These are phyloP conservation scores for Steatocranus sp. DNA, from an alignment of 2,797 vertebrate genomes.

Conservation along the genomic window DNA sequence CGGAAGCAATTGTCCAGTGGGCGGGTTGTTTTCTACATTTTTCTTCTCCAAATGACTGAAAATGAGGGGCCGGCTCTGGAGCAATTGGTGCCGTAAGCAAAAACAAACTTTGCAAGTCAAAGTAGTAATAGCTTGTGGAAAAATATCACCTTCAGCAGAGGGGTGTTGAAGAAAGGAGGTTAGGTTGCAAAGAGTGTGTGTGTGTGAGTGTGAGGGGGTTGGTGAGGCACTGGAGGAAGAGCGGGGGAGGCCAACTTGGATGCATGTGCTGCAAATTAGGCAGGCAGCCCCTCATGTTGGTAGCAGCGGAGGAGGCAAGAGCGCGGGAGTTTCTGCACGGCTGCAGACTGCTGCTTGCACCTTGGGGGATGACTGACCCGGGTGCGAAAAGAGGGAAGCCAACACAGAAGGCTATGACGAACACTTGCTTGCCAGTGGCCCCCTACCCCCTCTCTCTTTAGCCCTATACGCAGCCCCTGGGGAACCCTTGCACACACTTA, in stretches of 20 bases:
- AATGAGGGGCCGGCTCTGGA: slow-evolving; percentile 27
- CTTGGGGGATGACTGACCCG: slow-evolving; percentile 49
- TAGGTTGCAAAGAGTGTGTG: not conserved
- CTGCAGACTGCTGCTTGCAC: slow-evolving; percentile 43
- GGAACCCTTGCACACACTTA: slow-evolving; percentile 61
- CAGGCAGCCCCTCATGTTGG: slow-evolving; percentile 24
- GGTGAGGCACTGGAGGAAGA: slow-evolving; percentile 1
- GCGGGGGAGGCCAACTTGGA: slow-evolving; percentile 31
- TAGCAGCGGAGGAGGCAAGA: slow-evolving; percentile 36
- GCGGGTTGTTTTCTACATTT: slow-evolving; percentile 28
- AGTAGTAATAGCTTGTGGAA: slow-evolving; percentile 52
- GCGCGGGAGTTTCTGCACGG: slow-evolving; percentile 57
- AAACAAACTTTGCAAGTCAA: slow-evolving; percentile 56
- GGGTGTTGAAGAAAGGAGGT: slow-evolving; percentile 21
- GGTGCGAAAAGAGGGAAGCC: slow-evolving; percentile 29
- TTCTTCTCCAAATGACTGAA: slow-evolving; percentile 33
- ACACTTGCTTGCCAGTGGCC: slow-evolving; percentile 8
- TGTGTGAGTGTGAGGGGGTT: not conserved
- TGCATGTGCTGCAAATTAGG: slow-evolving; percentile 66
- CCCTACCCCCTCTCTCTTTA: slow-evolving; percentile 15
- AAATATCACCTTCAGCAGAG: slow-evolving; percentile 52
- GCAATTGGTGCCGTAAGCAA: slow-evolving; percentile 34
- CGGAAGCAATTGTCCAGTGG: slow-evolving; percentile 39
- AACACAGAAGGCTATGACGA: slow-evolving; percentile 28
- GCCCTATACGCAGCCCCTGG: slow-evolving; percentile 31